These are phyloP conservation scores for Antedon mediterranea DNA, from an alignment of 53 echinoderm and acorn worm species.

Conservation along the genomic window DNA sequence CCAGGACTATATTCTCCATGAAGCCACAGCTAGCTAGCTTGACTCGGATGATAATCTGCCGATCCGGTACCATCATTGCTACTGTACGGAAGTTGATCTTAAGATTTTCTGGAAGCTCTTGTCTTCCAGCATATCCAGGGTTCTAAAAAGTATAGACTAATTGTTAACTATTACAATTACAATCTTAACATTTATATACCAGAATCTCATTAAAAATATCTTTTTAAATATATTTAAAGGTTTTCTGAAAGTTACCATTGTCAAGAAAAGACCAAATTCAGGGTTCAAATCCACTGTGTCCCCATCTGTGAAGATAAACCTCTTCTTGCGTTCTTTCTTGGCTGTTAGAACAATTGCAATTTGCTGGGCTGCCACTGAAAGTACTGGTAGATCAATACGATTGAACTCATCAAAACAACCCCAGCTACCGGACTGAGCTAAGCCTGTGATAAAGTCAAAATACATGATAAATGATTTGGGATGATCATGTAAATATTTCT, in stretches of 20 bases:
- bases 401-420: conserved; percentile 99
- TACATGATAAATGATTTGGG: not conserved
- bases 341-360: conserved; percentile 91
- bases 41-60: conserved; percentile 98
- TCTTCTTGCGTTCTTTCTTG: conserved; percentile 97
- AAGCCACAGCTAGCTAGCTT: conserved; percentile 99
- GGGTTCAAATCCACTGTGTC: conserved; percentile 89
- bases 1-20: conserved; percentile 94
- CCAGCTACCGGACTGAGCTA: conserved; percentile 98
- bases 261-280: conserved; percentile 97
- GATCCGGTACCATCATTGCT: conserved; percentile 98
- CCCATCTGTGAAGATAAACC: conserved; percentile 90
- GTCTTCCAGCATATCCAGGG: conserved; percentile 94
- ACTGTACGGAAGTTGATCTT: conserved; percentile 99
- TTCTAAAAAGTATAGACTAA: conserved; percentile 27
- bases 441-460: conserved; percentile 22
- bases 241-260: conserved; percentile 92
- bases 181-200: too few species aligned
- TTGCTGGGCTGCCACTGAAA: conserved; percentile 98
- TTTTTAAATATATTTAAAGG: too few species aligned
- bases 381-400: conserved; percentile 87
- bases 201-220: too few species aligned
- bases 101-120: conserved; percentile 93
- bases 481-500: too few species aligned
- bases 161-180: too few species aligned